These are phyloP conservation scores for Pachycephala philippinensis DNA, from an alignment of 2,113 vertebrate species.

Conservation along the genomic window DNA sequence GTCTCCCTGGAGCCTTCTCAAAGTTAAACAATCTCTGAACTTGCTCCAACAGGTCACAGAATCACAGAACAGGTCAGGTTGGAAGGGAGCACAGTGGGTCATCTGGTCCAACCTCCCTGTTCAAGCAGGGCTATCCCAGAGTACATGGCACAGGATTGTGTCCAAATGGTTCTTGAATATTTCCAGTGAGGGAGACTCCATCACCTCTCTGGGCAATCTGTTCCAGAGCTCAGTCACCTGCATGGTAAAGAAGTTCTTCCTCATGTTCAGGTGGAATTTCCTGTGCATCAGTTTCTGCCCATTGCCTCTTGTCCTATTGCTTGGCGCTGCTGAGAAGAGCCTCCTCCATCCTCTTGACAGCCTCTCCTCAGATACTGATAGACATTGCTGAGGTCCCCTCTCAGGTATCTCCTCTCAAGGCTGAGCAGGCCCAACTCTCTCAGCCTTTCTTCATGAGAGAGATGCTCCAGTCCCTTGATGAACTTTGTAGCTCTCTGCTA, in stretches of 20 bases:
- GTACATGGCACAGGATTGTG: not conserved
- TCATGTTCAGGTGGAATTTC: not conserved
- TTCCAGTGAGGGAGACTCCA: not conserved
- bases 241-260: not conserved
- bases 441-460: not conserved
- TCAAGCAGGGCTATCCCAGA: not conserved
- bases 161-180: not conserved
- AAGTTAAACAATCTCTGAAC: not conserved
- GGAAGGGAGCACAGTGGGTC: not conserved
- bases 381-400: rapidly evolving
- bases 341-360: not conserved
- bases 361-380: not conserved
- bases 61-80: not conserved
- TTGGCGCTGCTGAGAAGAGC: not conserved
- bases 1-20: not conserved
- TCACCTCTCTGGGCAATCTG: not conserved
- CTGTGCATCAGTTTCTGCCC: not conserved
- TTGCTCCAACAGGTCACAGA: not conserved
- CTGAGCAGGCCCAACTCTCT: not conserved
- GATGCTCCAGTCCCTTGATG: not conserved
- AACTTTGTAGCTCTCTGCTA: not conserved
- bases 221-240: not conserved
- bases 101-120: not conserved
- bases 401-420: not conserved
- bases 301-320: not conserved